Percentiles rank a stretch among this genome's conserved stretches.
These are phyloP conservation scores for Philopotamus ludificatus DNA, from an alignment of 1,140 invertebrate species.

Conservation along the genomic window DNA sequence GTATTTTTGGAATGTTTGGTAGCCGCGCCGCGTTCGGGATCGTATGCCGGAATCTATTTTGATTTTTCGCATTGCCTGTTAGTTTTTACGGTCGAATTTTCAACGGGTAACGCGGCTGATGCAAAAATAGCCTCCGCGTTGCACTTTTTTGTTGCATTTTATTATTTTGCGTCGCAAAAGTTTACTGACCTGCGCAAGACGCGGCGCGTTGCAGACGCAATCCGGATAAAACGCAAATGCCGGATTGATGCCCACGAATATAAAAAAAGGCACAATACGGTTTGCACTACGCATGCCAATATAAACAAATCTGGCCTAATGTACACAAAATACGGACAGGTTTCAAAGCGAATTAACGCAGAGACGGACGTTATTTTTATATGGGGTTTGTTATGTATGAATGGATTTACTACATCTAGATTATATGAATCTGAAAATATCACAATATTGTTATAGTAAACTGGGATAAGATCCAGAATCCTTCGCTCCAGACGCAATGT, in stretches of 20 bases:
- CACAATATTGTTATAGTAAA: slow-evolving; percentile 23
- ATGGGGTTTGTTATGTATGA: no score
- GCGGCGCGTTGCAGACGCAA: slow-evolving; percentile 7
- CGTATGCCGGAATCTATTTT: slow-evolving; percentile 20
- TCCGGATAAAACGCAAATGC: no score
- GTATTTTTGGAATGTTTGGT: no score
- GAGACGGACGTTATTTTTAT: no score
- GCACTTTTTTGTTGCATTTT: slow-evolving; percentile 25
- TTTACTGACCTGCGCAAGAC: slow-evolving; percentile 24
- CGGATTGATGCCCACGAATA: no score
- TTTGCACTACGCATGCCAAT: no score
- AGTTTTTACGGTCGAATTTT: slow-evolving; percentile 13
- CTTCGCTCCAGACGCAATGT: slow-evolving; percentile 25
- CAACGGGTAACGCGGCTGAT: slow-evolving; percentile 9
- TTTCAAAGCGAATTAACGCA: no score
- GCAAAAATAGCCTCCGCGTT: slow-evolving; percentile 19
- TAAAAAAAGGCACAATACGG: no score
- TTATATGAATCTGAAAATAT: slow-evolving; percentile 27
- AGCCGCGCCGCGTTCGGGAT: not conserved
- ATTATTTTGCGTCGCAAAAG: slow-evolving; percentile 12
- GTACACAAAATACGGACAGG: no score
- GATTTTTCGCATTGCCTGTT: slow-evolving; percentile 6
- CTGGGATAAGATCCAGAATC: slow-evolving; percentile 30
- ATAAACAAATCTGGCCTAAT: no score
- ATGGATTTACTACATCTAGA: no score